Evolutionary conservation across 2,888 invertebrate genomes (phyloP).

Genomic region (Cordilura impudica): DNA sequence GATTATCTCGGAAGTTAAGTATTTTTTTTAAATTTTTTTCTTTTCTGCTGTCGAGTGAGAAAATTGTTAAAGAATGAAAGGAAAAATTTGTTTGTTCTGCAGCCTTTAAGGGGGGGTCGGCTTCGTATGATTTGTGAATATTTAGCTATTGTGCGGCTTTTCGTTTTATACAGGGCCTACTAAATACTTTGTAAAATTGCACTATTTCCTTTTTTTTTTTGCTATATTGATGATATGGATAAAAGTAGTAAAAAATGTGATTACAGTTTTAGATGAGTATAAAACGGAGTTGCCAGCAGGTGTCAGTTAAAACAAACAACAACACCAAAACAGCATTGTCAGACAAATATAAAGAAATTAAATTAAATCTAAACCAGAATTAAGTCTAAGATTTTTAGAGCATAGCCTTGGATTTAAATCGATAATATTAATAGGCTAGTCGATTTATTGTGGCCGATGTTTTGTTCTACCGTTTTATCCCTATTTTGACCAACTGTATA

Average conservation of each 20-base stretch:
- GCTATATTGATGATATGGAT: conserved; percentile 27
- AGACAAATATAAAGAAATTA: too few relatives aligned
- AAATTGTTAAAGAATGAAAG: conserved; percentile 20
- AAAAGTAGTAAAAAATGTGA: conserved; percentile 32
- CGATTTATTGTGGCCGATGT: too few relatives aligned
- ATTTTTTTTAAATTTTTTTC: background rate
- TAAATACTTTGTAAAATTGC: conserved; percentile 19
- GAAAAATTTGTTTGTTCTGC: conserved; percentile 2
- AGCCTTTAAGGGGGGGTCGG: background rate
- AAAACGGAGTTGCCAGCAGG: conserved; percentile 6
- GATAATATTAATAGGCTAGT: too few relatives aligned
- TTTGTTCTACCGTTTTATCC: too few relatives aligned
- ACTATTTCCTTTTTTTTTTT: background rate
- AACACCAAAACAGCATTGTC: too few relatives aligned
- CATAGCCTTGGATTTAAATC: too few relatives aligned
- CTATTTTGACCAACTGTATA: too few relatives aligned
- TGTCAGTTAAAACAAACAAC: too few relatives aligned
- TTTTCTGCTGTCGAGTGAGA: background rate
- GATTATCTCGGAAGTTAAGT: conserved; percentile 50
- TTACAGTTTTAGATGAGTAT: conserved; percentile 1
- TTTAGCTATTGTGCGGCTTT: background rate
- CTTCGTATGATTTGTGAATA: background rate
- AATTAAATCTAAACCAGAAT: too few relatives aligned
- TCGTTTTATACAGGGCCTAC: background rate
- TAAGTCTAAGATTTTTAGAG: too few relatives aligned